phyloP scores from a whole-genome alignment of 1,140 invertebrate genomes.

The Leptinotarsa lineolata region DNA sequence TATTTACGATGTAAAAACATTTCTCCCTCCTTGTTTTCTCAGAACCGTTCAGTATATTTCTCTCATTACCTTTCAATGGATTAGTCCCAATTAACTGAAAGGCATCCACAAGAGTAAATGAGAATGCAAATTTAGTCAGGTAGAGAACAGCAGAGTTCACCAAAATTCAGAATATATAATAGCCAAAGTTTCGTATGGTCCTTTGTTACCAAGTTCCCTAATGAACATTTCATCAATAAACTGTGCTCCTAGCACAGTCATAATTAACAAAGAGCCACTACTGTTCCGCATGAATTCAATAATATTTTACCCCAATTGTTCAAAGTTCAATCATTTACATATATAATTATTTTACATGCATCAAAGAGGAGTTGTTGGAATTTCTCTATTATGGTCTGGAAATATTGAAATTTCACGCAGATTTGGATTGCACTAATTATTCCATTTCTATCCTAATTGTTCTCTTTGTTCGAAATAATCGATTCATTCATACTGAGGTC shows the following conservation, averaged over 20 bases:
- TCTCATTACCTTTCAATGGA: neutral
- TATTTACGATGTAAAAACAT: too few relatives aligned
- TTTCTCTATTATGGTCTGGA: conserved; percentile 16
- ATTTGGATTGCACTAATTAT: conserved; percentile 1
- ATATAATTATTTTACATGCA: conserved; percentile 46
- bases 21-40: too few relatives aligned
- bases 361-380: conserved; percentile 36
- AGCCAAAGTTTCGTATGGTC: conserved; percentile 28
- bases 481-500: neutral
- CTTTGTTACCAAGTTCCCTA: conserved; percentile 29
- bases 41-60: too few relatives aligned
- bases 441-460: conserved; percentile 3
- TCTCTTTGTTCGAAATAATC: neutral
- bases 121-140: conserved; percentile 30
- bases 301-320: conserved; percentile 48
- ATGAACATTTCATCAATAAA: conserved; percentile 33
- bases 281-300: conserved; percentile 38
- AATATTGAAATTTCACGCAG: conserved; percentile 15
- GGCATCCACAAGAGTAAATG: conserved; percentile 11
- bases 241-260: conserved; percentile 26
- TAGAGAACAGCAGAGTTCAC: conserved; percentile 10
- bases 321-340: conserved; percentile 50
- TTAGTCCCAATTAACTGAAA: neutral
- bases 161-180: conserved; percentile 22
- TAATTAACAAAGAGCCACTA: conserved; percentile 39